Evolutionary conservation across 2,888 invertebrate genomes (phyloP).

Genomic region (Crematogaster levior): DNA sequence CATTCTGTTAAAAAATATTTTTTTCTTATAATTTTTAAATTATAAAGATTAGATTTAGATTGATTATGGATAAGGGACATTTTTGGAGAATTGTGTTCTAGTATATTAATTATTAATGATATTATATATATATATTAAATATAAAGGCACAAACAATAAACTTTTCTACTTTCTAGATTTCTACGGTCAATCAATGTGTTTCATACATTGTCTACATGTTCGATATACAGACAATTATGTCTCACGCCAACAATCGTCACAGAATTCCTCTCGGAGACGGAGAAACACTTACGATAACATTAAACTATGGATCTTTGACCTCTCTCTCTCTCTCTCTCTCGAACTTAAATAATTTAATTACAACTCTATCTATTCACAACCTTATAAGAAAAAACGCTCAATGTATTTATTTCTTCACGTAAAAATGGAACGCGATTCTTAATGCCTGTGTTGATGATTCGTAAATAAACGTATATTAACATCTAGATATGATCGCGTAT

Average conservation of each 20-base stretch:
- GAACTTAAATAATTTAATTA: conserved; percentile 78
- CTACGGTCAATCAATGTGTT: conserved; percentile 56
- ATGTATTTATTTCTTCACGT: conserved; percentile 53
- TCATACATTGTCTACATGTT: conserved; percentile 56
- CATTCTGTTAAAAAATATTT: not conserved
- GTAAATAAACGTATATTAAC: conserved; percentile 57
- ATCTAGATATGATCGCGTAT: conserved; percentile 45
- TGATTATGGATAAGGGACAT: not conserved
- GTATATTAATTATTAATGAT: conserved; percentile 72
- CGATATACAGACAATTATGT: conserved; percentile 58
- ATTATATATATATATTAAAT: conserved; percentile 79
- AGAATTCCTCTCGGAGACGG: conserved; percentile 65
- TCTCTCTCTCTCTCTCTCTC: too few species aligned
- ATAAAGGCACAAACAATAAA: conserved; percentile 83
- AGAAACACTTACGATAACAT: conserved; percentile 63
- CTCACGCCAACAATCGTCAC: conserved; percentile 63
- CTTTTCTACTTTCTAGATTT: conserved; percentile 67
- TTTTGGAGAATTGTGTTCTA: conserved; percentile 10
- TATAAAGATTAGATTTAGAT: conserved; percentile 9
- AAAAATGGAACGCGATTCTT: conserved; percentile 56
- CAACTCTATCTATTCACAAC: conserved; percentile 77
- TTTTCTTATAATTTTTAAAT: not conserved
- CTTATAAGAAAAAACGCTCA: conserved; percentile 73
- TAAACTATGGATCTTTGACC: conserved; percentile 68
- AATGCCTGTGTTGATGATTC: conserved; percentile 54